These are phyloP conservation scores for Parazoanthus swiftii DNA, from an alignment of 92 coral and sea anemone species.

Conservation along the genomic window DNA sequence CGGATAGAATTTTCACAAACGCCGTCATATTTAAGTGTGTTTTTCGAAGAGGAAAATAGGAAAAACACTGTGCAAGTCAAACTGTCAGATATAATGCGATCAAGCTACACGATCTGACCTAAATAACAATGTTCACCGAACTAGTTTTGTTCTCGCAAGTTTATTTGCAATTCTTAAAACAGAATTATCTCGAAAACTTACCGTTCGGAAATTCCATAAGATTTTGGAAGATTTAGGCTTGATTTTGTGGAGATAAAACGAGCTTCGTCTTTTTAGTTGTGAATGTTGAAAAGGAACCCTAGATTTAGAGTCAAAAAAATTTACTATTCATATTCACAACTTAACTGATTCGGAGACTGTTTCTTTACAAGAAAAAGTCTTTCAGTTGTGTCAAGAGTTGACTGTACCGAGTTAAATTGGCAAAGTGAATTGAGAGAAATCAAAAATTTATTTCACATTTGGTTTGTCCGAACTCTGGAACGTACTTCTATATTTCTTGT, in stretches of 20 bases:
- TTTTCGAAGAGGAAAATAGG: not conserved
- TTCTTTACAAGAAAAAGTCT: too few relatives aligned
- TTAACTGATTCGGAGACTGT: not conserved
- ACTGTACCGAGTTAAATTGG: too few relatives aligned
- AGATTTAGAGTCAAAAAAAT: not conserved
- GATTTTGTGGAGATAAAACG: not conserved
- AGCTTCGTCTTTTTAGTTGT: not conserved
- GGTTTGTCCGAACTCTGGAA: too few relatives aligned
- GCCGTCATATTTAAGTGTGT: not conserved
- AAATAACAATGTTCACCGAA: too few relatives aligned
- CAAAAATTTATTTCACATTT: too few relatives aligned
- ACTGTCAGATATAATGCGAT: not conserved
- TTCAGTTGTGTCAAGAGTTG: too few relatives aligned
- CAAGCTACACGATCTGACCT: not conserved
- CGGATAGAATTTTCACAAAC: not conserved
- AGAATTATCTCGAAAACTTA: not conserved
- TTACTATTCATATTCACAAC: not conserved
- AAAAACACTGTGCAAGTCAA: not conserved
- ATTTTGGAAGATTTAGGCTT: not conserved
- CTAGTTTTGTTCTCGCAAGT: not conserved
- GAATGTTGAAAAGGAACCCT: not conserved
- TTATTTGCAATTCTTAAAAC: not conserved
- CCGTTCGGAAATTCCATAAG: not conserved
- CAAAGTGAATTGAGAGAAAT: too few relatives aligned
- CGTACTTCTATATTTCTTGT: too few relatives aligned